Evolutionary conservation across 2,888 invertebrate species (phyloP).

Genomic region (Callinectes sapidus): DNA sequence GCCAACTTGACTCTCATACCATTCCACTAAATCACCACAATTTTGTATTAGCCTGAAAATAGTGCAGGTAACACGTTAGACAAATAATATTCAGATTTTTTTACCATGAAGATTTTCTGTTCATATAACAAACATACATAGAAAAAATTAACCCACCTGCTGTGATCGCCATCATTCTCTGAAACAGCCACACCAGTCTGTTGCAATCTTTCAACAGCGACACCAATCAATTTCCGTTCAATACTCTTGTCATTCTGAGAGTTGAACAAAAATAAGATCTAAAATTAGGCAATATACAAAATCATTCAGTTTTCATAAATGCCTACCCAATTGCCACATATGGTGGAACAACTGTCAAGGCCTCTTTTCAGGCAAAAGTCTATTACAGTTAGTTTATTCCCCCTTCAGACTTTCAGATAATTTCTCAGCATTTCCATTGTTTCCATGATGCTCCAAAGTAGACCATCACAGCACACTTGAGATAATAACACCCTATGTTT

Average conservation of each 20-base stretch:
- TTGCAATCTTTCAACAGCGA: conserved; percentile 47
- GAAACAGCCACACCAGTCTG: conserved; percentile 21
- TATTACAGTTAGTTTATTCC: too few species aligned
- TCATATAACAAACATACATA: too few species aligned
- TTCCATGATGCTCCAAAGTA: too few species aligned
- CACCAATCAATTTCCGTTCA: conserved; percentile 29
- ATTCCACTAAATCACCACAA: background rate
- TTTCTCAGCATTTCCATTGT: too few species aligned
- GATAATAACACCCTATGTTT: too few species aligned
- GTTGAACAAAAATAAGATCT: background rate
- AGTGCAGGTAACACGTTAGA: background rate
- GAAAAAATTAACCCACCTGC: background rate
- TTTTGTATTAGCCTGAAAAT: background rate
- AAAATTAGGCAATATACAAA: background rate
- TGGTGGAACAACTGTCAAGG: too few species aligned
- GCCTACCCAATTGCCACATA: background rate
- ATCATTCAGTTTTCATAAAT: background rate
- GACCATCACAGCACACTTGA: too few species aligned
- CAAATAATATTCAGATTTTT: background rate
- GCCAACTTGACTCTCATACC: conserved; percentile 40
- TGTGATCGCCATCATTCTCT: background rate
- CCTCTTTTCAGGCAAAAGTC: too few species aligned
- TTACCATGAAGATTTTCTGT: background rate
- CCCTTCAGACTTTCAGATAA: too few species aligned
- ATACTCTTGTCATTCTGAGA: background rate